Evolutionary conservation across 2,888 invertebrate genomes (phyloP).

Genomic region (Hartigia nigra): DNA sequence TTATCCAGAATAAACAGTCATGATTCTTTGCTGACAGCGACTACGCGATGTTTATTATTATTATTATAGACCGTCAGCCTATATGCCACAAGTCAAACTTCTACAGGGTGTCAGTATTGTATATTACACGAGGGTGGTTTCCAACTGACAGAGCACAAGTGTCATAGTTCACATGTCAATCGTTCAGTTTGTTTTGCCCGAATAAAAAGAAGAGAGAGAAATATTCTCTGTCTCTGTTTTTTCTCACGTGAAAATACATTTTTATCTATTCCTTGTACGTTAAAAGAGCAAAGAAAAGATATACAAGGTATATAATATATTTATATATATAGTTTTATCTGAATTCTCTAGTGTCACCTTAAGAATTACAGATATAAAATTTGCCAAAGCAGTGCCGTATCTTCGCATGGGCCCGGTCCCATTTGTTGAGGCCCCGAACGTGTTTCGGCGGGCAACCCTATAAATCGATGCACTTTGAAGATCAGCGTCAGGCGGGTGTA

Average conservation of each 20-base stretch:
- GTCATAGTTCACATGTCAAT: constrained; percentile 61
- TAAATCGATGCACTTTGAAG: constrained; percentile 28
- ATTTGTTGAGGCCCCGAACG: neutral
- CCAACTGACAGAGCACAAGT: constrained; percentile 50
- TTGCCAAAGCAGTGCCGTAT: neutral
- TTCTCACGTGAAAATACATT: neutral
- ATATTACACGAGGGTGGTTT: neutral
- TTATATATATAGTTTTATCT: neutral
- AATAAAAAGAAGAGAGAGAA: neutral
- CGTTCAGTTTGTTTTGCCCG: constrained; percentile 17
- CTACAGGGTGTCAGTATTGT: neutral
- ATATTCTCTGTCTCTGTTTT: neutral
- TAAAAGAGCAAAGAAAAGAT: neutral
- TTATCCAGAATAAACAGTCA: neutral
- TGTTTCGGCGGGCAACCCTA: constrained; percentile 8
- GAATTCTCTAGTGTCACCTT: neutral
- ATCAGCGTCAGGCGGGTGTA: constrained; percentile 29
- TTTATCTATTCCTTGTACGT: no score
- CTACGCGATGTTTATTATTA: neutral
- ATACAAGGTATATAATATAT: neutral
- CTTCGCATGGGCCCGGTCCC: neutral
- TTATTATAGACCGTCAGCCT: neutral
- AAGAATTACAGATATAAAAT: neutral
- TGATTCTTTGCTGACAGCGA: neutral
- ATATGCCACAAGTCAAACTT: neutral